A percentile compares a stretch with the other conserved stretches of the same genome.
These are phyloP conservation scores for Conchocele bisecta DNA, from an alignment of 2,888 invertebrate species.

Conservation along the genomic window DNA sequence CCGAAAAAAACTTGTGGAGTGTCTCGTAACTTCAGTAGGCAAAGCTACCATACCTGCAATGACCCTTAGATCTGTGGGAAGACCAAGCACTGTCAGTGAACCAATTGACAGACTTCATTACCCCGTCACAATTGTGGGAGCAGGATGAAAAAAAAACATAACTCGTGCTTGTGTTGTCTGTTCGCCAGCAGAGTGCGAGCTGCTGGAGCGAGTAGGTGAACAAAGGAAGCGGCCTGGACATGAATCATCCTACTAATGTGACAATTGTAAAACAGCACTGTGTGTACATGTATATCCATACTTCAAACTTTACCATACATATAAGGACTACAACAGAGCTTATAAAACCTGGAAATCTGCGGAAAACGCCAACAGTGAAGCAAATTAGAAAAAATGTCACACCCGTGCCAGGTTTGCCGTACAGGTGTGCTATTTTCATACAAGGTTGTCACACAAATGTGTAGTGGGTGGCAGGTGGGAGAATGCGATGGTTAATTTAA, in stretches of 20 bases:
- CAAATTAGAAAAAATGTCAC: conserved; percentile 1
- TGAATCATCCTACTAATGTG: conserved; percentile 18
- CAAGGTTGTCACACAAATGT: no score
- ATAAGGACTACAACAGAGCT: neutral
- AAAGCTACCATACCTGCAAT: conserved; percentile 1
- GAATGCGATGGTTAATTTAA: no score
- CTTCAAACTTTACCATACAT: neutral
- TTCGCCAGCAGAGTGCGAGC: neutral
- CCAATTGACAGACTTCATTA: conserved; percentile 23
- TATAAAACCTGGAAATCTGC: neutral
- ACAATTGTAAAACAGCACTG: conserved; percentile 8
- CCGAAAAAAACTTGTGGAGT: conserved; percentile 3
- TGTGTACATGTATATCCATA: conserved; percentile 17
- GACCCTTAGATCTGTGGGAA: neutral
- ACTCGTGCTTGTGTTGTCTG: conserved; percentile 26
- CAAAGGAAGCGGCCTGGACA: conserved; percentile 14
- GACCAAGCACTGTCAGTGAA: conserved; percentile 8
- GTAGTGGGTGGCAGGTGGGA: no score
- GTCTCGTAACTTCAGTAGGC: neutral
- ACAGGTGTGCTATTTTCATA: no score
- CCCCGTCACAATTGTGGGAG: conserved; percentile 3
- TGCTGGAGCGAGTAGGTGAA: neutral
- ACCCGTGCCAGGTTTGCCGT: no score
- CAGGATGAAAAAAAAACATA: conserved; percentile 4
- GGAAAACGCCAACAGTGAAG: neutral